These are phyloP conservation scores for Tetramorium simillimum DNA, from an alignment of 1,140 invertebrate genomes.

Conservation along the genomic window DNA sequence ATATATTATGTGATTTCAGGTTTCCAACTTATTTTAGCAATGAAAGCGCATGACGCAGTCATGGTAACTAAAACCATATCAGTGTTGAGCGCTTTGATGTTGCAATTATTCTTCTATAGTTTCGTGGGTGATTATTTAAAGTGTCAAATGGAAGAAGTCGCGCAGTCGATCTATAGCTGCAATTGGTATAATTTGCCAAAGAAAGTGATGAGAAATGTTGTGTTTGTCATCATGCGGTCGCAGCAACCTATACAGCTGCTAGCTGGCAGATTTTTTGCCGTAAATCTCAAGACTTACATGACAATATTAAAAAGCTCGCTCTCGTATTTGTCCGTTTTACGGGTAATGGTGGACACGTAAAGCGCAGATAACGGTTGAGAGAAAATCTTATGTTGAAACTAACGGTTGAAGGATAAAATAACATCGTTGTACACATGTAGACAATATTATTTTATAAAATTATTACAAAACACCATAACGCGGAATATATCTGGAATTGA, in stretches of 20 bases:
- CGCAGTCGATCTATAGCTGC: neutral
- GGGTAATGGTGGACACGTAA: conserved; percentile 52
- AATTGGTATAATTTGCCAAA: conserved; percentile 33
- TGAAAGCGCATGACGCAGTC: neutral
- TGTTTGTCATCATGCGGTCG: conserved; percentile 26
- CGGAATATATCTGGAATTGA: too few relatives aligned
- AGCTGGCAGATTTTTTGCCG: conserved; percentile 30
- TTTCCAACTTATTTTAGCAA: conserved; percentile 56
- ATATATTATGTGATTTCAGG: neutral
- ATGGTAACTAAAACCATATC: conserved; percentile 27
- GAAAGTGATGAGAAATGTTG: conserved; percentile 3
- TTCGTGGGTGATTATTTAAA: conserved; percentile 59
- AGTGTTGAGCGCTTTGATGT: neutral
- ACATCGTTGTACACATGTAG: neutral
- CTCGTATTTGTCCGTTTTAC: conserved; percentile 60
- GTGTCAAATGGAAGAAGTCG: conserved; percentile 45
- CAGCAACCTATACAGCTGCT: conserved; percentile 9
- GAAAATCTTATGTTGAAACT: neutral
- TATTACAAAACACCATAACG: neutral
- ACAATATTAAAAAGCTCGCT: conserved; percentile 56
- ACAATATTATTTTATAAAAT: neutral
- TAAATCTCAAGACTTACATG: conserved; percentile 60
- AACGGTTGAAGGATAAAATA: neutral
- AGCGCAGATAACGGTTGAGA: neutral
- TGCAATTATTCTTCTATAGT: conserved; percentile 48